A percentile compares a stretch with the other conserved stretches of the same genome.
These are phyloP conservation scores for Eudyptes chrysolophus DNA, from an alignment of 2,113 vertebrate species.

Conservation along the genomic window DNA sequence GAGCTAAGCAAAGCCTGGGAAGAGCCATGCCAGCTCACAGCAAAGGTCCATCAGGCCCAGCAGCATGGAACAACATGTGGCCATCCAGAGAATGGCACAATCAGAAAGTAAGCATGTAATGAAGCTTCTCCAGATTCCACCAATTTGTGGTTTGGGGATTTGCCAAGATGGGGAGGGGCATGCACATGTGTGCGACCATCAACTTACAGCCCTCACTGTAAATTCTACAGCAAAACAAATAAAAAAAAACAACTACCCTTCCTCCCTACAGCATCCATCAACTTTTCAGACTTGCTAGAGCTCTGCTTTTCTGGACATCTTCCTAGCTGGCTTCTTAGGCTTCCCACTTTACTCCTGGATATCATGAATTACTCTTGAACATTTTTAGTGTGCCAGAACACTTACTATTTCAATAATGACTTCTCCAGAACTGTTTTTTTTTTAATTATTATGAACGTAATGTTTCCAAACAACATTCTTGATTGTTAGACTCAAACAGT, in stretches of 20 bases:
- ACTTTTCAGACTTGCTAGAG: background rate
- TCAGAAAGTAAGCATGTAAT: background rate
- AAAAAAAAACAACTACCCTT: background rate
- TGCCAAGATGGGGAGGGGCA: background rate
- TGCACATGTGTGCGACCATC: background rate
- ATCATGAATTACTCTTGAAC: slow-evolving; percentile 48
- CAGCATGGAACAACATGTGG: background rate
- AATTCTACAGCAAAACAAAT: background rate
- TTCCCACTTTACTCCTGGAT: slow-evolving; percentile 50
- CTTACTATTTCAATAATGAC: slow-evolving; percentile 63
- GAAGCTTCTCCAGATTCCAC: slow-evolving; percentile 3
- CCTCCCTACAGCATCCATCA: background rate
- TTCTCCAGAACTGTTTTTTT: slow-evolving; percentile 37
- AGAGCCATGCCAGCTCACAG: background rate
- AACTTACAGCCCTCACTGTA: background rate
- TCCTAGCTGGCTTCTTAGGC: slow-evolving; percentile 27
- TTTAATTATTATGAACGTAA: slow-evolving; percentile 37
- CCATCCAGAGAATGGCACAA: background rate
- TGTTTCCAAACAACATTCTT: slow-evolving; percentile 63
- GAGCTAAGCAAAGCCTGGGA: background rate
- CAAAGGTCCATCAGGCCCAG: background rate
- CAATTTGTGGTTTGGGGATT: background rate
- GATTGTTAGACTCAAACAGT: slow-evolving; percentile 22
- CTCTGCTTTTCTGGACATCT: slow-evolving; percentile 27
- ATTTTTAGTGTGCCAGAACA: slow-evolving; percentile 8